Conservation (phyloP, 2,797 vertebrate species). For the Balearica regulorum region DNA sequence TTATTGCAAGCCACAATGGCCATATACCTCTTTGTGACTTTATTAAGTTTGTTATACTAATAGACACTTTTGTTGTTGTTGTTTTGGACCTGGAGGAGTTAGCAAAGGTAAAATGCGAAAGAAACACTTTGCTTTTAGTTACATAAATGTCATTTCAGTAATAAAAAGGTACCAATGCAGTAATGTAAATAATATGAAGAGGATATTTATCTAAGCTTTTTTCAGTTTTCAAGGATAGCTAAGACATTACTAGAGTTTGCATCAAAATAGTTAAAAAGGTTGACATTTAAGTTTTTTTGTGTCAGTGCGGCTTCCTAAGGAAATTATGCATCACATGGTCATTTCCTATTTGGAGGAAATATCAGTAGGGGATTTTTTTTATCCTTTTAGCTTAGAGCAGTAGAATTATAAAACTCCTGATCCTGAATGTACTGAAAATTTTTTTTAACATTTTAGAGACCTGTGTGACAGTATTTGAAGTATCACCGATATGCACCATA, state of each 20-base stretch:
- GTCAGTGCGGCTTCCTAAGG: background rate
- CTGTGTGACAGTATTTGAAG: background rate
- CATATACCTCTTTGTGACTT: background rate
- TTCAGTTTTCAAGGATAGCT: background rate
- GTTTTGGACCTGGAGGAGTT: background rate
- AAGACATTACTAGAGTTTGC: background rate
- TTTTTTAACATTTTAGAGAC: constrained; percentile 1
- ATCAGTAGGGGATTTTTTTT: background rate
- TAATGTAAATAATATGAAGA: background rate
- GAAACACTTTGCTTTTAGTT: background rate
- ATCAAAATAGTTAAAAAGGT: background rate
- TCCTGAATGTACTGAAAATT: background rate
- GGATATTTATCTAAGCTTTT: background rate
- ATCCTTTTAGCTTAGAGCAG: background rate
- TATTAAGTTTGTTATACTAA: background rate
- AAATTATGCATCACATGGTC: background rate
- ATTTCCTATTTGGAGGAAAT: background rate
- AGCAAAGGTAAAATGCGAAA: background rate
- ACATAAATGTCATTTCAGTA: background rate
- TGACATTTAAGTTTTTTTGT: background rate
- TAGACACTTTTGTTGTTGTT: background rate
- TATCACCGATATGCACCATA: background rate
- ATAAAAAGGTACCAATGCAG: background rate
- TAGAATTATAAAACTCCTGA: background rate
- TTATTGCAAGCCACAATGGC: background rate